Evolutionary conservation across 1,140 invertebrate genomes (phyloP).

Genomic region (Cyphomyrmex costatus): DNA sequence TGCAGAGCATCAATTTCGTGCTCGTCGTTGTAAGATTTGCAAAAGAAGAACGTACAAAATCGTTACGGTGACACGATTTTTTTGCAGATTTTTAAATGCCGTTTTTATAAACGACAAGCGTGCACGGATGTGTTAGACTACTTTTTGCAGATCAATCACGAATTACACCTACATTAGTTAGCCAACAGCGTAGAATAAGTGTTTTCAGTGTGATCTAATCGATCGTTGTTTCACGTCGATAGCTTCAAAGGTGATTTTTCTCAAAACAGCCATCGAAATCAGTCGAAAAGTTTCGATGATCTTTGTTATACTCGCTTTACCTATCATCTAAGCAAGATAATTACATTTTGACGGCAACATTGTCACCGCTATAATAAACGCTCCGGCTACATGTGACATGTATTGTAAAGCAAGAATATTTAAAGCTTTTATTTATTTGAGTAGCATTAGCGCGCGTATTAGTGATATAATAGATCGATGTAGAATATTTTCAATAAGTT

Average conservation of each 20-base stretch:
- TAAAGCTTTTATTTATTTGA: conserved; percentile 3
- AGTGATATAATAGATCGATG: neutral
- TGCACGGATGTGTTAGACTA: neutral
- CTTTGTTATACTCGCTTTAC: neutral
- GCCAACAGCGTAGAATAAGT: conserved; percentile 60
- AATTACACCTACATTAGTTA: conserved; percentile 55
- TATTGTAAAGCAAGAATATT: neutral
- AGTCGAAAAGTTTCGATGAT: conserved; percentile 9
- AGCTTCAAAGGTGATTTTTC: conserved; percentile 22
- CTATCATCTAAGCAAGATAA: conserved; percentile 20
- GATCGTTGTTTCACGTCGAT: conserved; percentile 51
- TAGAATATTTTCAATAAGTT: conserved; percentile 2
- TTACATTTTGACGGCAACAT: neutral
- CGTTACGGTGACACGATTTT: neutral
- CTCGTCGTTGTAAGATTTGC: conserved; percentile 42
- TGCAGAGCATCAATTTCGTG: conserved; percentile 34
- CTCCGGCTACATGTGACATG: neutral
- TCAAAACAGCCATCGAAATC: conserved; percentile 18
- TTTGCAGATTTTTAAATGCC: conserved; percentile 1
- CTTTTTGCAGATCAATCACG: conserved; percentile 31
- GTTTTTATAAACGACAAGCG: conserved; percentile 1
- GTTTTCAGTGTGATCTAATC: conserved; percentile 64
- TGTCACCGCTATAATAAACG: conserved; percentile 9
- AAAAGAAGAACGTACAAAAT: neutral
- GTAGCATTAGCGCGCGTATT: neutral